Percentiles rank a stretch among this genome's conserved stretches.
Conservation (phyloP, 2,797 vertebrate genomes). For the Liasis olivaceus region DNA sequence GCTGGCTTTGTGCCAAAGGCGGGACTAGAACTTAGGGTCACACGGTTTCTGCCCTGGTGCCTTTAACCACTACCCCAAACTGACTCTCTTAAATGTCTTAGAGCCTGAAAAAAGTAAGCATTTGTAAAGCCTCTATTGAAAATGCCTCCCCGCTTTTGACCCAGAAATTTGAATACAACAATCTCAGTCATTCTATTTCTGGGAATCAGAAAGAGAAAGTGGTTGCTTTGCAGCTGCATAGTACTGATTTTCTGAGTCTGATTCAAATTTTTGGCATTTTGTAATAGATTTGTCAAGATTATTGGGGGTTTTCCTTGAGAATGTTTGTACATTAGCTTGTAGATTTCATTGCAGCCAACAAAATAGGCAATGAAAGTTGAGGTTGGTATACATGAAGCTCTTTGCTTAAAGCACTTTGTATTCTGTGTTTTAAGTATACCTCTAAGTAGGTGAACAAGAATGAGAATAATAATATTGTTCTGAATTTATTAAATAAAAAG, state of each 20-base stretch:
- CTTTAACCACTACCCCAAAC: too few species aligned
- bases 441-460: background rate
- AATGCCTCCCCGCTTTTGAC: background rate
- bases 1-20: too few species aligned
- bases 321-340: too few species aligned
- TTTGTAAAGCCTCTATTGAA: background rate
- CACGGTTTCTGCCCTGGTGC: too few species aligned
- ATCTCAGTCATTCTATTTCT: background rate
- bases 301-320: background rate
- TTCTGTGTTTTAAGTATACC: background rate
- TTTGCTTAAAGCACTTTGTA: background rate
- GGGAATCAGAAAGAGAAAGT: background rate
- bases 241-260: background rate
- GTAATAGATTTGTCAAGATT: background rate
- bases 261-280: background rate
- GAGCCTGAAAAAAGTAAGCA: background rate
- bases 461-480: background rate
- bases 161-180: background rate
- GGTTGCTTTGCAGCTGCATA: background rate
- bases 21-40: too few species aligned
- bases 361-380: background rate
- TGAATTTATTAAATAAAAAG: background rate
- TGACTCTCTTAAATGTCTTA: background rate
- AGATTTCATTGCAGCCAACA: background rate
- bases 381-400: background rate